These are phyloP conservation scores for Eledona agricola DNA, from an alignment of 2,888 invertebrate genomes.

Conservation along the genomic window DNA sequence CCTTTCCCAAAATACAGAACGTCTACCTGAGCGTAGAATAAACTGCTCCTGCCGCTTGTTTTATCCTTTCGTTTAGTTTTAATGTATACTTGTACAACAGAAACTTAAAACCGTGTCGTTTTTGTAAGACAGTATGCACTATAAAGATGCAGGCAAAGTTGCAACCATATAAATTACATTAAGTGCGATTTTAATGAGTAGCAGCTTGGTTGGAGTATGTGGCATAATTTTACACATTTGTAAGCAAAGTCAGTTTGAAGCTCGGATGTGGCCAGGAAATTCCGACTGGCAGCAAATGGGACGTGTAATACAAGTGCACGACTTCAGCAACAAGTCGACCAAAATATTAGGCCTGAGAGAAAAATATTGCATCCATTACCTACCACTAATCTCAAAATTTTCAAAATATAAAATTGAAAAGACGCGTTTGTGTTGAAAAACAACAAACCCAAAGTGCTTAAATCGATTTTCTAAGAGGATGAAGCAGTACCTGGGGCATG, in stretches of 20 bases:
- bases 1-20: too few species aligned
- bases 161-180: slow-evolving; percentile 35
- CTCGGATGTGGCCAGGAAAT: slow-evolving; percentile 48
- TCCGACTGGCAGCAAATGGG: slow-evolving; percentile 48
- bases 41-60: too few species aligned
- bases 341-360: slow-evolving; percentile 24
- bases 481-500: slow-evolving; percentile 13
- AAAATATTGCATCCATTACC: slow-evolving; percentile 30
- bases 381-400: too few species aligned
- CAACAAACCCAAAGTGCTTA: slow-evolving; percentile 29
- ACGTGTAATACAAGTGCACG: slow-evolving; percentile 44
- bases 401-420: slow-evolving; percentile 19
- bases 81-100: too few species aligned
- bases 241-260: slow-evolving; percentile 45
- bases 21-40: too few species aligned
- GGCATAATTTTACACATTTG: slow-evolving; percentile 47
- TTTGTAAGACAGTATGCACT: too few species aligned
- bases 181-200: slow-evolving; percentile 39
- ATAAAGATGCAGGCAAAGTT: too few species aligned
- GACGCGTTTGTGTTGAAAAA: slow-evolving; percentile 13
- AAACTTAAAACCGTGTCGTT: too few species aligned
- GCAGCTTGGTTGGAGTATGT: slow-evolving; percentile 39
- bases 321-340: slow-evolving; percentile 47
- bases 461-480: slow-evolving; percentile 30
- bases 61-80: too few species aligned